Conservation (phyloP, 2,113 vertebrate species). For the Pogona vitticeps region DNA sequence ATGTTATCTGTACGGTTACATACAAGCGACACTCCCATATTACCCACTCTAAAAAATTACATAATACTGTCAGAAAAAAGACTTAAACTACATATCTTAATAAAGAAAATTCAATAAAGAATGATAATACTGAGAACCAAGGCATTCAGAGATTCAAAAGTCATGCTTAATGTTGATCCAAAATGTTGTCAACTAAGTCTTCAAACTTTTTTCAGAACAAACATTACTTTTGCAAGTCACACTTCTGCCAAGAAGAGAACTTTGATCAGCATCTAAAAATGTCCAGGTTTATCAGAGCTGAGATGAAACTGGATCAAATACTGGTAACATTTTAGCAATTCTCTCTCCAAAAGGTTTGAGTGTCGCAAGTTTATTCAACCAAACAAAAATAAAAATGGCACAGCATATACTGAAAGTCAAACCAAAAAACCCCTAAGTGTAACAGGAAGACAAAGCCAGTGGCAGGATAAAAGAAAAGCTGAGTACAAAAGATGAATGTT, state of each 20-base stretch:
- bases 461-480: slow-evolving; percentile 76
- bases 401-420: slow-evolving; percentile 76
- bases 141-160: slow-evolving; percentile 84
- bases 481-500: slow-evolving; percentile 78
- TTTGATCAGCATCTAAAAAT: slow-evolving; percentile 79
- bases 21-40: slow-evolving; percentile 85
- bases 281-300: slow-evolving; percentile 79
- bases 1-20: slow-evolving; percentile 80
- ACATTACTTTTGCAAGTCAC: slow-evolving; percentile 74
- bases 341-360: slow-evolving; percentile 80
- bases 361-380: slow-evolving; percentile 83
- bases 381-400: slow-evolving; percentile 81
- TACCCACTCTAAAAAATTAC: slow-evolving; percentile 84
- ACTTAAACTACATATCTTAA: slow-evolving; percentile 84
- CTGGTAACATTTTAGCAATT: slow-evolving; percentile 78
- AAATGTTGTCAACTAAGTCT: slow-evolving; percentile 81
- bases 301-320: slow-evolving; percentile 86
- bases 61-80: slow-evolving; percentile 90
- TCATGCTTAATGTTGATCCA: slow-evolving; percentile 84
- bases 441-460: slow-evolving; percentile 84
- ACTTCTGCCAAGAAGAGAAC: slow-evolving; percentile 75
- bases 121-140: slow-evolving; percentile 88
- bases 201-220: slow-evolving; percentile 79
- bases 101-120: slow-evolving; percentile 84
- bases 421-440: slow-evolving; percentile 69